Percentiles rank a stretch among this genome's conserved stretches.
Conservation (phyloP, 2,888 invertebrate species). For the Fragum whitleyi region DNA sequence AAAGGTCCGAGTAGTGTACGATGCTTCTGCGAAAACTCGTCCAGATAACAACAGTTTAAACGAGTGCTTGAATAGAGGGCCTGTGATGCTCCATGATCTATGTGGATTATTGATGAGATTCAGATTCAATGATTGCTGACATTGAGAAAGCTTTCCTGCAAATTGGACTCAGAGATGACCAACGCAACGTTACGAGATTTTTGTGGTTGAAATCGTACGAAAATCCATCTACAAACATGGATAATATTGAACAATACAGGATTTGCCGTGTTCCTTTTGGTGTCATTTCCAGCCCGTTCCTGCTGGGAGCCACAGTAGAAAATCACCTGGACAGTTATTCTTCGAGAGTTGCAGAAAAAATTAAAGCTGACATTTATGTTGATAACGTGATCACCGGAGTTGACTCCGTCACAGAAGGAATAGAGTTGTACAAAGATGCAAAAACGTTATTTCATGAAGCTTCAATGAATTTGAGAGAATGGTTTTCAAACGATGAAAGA, state of each 20-base stretch:
- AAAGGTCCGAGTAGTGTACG: too few relatives aligned
- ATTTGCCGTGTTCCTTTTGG: slow-evolving; percentile 35
- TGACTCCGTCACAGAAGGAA: slow-evolving; percentile 11
- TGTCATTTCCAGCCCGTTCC: slow-evolving; percentile 30
- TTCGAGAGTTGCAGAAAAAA: slow-evolving; percentile 14
- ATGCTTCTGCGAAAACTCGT: slow-evolving; percentile 18
- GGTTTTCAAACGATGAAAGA: slow-evolving; percentile 24
- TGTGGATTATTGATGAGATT: too few relatives aligned
- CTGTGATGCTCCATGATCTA: too few relatives aligned
- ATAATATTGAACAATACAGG: slow-evolving; percentile 29
- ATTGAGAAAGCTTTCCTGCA: too few relatives aligned
- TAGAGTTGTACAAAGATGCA: too few relatives aligned
- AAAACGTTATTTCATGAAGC: slow-evolving; percentile 30
- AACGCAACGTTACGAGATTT: slow-evolving; percentile 39
- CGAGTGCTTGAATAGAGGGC: too few relatives aligned
- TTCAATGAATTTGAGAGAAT: slow-evolving; percentile 31
- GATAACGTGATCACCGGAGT: slow-evolving; percentile 38
- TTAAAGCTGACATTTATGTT: slow-evolving; percentile 37
- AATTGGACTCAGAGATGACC: slow-evolving; percentile 28
- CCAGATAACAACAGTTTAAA: slow-evolving; percentile 30
- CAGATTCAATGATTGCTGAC: slow-evolving; percentile 18
- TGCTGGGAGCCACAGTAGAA: slow-evolving; percentile 30
- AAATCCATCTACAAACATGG: not conserved
- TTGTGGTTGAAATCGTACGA: slow-evolving; percentile 34
- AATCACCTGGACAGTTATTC: slow-evolving; percentile 10